Percentiles rank a stretch among this genome's conserved stretches.
phyloP scores from a whole-genome alignment of 2,797 vertebrate species.

The Xenops minutus region DNA sequence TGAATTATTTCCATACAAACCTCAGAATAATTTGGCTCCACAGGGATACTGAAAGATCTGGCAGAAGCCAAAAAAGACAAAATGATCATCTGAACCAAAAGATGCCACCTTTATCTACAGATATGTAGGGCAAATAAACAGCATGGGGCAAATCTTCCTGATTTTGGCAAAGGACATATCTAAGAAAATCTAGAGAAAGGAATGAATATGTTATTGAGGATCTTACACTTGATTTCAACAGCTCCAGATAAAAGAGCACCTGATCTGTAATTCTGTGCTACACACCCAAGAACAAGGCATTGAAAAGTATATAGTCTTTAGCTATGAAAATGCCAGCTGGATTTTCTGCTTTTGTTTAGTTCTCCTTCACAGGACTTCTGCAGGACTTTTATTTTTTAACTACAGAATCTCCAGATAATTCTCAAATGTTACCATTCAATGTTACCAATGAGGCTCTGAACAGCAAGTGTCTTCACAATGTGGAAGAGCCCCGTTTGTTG shows the following conservation, averaged over 20 bases:
- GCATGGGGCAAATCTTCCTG: accelerated
- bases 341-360: background rate
- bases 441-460: background rate
- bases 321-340: background rate
- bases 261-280: background rate
- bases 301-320: background rate
- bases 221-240: background rate
- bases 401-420: background rate
- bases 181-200: background rate
- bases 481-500: background rate
- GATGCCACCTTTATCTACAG: background rate
- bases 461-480: background rate
- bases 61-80: background rate
- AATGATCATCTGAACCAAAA: background rate
- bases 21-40: background rate
- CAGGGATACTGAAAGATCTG: background rate
- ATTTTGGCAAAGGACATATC: background rate
- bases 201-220: background rate
- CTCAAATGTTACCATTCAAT: background rate
- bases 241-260: background rate
- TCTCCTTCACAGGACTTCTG: background rate
- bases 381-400: background rate
- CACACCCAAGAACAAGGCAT: background rate
- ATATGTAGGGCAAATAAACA: background rate
- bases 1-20: background rate